Conservation (phyloP, 1,140 invertebrate genomes). For the Aphelenchoides besseyi region DNA sequence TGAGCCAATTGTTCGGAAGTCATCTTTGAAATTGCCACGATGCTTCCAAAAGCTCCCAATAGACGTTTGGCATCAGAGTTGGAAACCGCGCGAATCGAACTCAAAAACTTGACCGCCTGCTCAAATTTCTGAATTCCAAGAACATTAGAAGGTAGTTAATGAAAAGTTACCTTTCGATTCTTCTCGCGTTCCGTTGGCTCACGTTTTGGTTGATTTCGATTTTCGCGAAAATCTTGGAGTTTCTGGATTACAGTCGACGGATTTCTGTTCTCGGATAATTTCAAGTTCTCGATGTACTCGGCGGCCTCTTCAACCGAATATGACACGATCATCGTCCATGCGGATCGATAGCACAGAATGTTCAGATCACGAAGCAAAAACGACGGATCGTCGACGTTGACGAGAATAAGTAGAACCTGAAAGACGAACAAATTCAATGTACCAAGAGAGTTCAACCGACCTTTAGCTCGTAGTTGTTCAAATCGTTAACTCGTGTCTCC, state of each 20-base stretch:
- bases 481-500: slow-evolving; percentile 52
- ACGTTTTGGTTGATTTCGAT: slow-evolving; percentile 22
- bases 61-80: slow-evolving; percentile 45
- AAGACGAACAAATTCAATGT: slow-evolving; percentile 22
- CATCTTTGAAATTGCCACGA: slow-evolving; percentile 42
- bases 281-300: slow-evolving; percentile 60
- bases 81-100: slow-evolving; percentile 38
- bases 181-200: slow-evolving; percentile 30
- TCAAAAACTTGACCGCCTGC: slow-evolving; percentile 40
- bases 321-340: slow-evolving; percentile 55
- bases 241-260: slow-evolving; percentile 30
- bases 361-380: slow-evolving; percentile 58
- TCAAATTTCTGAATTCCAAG: slow-evolving; percentile 42
- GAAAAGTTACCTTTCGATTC: slow-evolving; percentile 27
- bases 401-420: slow-evolving; percentile 52
- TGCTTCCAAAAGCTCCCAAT: slow-evolving; percentile 46
- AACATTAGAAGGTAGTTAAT: background rate
- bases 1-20: slow-evolving; percentile 41
- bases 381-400: slow-evolving; percentile 58
- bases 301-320: slow-evolving; percentile 62
- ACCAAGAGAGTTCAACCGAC: slow-evolving; percentile 22
- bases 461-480: slow-evolving; percentile 36
- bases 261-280: slow-evolving; percentile 50
- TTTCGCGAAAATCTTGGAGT: slow-evolving; percentile 31
- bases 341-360: slow-evolving; percentile 54